Conservation (phyloP, 2,113 vertebrate genomes). For the Chinchilla lanigera region DNA sequence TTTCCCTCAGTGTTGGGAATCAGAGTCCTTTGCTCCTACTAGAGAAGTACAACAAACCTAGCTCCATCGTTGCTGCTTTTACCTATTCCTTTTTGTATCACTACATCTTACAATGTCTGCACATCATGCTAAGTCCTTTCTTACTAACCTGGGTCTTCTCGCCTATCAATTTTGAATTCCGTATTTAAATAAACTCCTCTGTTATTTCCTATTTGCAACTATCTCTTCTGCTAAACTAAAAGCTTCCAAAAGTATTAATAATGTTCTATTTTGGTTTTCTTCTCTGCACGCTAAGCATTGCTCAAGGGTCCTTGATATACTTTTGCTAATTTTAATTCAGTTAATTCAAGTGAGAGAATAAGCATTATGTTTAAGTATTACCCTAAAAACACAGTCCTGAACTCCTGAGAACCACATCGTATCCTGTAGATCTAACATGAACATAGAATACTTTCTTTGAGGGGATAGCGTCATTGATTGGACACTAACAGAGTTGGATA, state of each 20-base stretch:
- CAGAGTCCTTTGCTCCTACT: not conserved
- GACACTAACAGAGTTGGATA: not conserved
- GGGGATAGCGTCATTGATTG: not conserved
- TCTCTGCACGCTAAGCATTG: not conserved
- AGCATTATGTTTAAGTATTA: not conserved
- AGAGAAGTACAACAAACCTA: not conserved
- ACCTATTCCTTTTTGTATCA: not conserved
- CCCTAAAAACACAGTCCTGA: not conserved
- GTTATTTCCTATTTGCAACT: not conserved
- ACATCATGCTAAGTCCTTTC: not conserved
- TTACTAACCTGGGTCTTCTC: not conserved
- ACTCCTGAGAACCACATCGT: not conserved
- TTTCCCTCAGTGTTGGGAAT: not conserved
- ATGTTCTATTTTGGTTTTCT: not conserved
- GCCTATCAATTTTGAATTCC: not conserved
- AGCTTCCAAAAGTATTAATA: not conserved
- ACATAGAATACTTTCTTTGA: not conserved
- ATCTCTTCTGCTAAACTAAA: not conserved
- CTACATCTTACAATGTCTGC: not conserved
- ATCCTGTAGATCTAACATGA: not conserved
- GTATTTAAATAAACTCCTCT: not conserved
- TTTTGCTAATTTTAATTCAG: constrained; percentile 28
- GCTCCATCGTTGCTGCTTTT: not conserved
- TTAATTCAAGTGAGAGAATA: not conserved
- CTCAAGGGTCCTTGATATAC: not conserved